These are phyloP conservation scores for Drosophila testacea DNA, from an alignment of 2,888 invertebrate species.

Conservation along the genomic window DNA sequence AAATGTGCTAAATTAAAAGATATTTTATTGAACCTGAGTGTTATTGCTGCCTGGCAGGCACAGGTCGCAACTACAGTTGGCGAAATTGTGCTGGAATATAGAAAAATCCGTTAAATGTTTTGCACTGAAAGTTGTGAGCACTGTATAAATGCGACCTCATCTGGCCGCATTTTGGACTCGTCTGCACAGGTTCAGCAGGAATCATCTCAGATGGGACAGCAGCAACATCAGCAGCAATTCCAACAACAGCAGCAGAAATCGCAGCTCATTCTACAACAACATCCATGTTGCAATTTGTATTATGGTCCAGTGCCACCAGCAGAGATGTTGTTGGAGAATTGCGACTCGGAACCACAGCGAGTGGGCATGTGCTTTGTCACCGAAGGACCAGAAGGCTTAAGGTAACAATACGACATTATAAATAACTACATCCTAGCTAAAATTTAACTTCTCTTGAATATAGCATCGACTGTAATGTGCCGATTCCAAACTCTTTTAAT, in stretches of 20 bases:
- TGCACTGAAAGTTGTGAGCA: constrained; percentile 61
- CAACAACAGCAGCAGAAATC: no score
- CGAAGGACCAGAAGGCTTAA: constrained; percentile 61
- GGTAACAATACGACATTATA: constrained; percentile 21
- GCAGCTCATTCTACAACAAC: background rate
- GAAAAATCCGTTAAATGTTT: constrained; percentile 45
- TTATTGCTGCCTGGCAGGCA: constrained; percentile 19
- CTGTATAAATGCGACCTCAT: constrained; percentile 38
- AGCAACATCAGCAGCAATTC: background rate
- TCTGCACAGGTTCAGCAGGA: constrained; percentile 4
- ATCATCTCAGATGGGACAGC: background rate
- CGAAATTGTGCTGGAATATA: constrained; percentile 1
- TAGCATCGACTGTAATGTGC: constrained; percentile 63
- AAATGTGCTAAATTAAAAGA: constrained; percentile 34
- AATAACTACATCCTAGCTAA: background rate
- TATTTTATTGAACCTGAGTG: background rate
- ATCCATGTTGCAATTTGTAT: constrained; percentile 12
- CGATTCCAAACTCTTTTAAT: constrained; percentile 53
- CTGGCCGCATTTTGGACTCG: constrained; percentile 27
- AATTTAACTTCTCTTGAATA: no score
- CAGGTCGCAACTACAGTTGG: constrained; percentile 18
- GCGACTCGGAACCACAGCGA: constrained; percentile 17
- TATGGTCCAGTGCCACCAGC: constrained; percentile 26
- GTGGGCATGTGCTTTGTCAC: constrained; percentile 64
- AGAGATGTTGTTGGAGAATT: constrained; percentile 3